A percentile compares a stretch with the other conserved stretches of the same genome.
Conservation (phyloP, 2,113 vertebrate genomes). For the Chloropsis cyanopogon region DNA sequence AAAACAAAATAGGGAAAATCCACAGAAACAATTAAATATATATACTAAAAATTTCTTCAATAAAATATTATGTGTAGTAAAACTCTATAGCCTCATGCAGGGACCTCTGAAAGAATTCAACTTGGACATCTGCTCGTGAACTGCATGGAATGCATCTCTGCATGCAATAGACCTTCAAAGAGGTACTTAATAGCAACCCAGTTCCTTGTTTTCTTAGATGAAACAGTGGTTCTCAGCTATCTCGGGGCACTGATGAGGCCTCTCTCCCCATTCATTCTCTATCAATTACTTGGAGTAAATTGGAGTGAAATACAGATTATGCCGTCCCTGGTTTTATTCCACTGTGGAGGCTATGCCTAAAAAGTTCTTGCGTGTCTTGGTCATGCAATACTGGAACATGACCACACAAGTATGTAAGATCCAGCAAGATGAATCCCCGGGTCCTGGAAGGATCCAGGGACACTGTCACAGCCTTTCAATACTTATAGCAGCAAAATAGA, state of each 20-base stretch:
- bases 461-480: background rate
- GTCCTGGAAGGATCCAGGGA: background rate
- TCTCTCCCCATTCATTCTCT: background rate
- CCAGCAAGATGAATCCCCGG: background rate
- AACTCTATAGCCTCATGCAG: background rate
- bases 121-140: background rate
- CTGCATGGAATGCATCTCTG: background rate
- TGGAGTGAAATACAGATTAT: background rate
- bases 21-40: background rate
- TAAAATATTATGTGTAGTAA: background rate
- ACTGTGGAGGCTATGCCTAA: background rate
- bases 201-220: background rate
- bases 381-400: fast-evolving
- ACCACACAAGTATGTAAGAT: background rate
- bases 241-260: fast-evolving
- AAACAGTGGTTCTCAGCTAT: background rate
- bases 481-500: background rate
- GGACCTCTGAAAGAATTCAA: fast-evolving
- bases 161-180: background rate
- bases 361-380: background rate
- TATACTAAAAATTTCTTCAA: background rate
- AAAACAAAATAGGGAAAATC: background rate
- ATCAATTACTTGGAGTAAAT: background rate
- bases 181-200: fast-evolving
- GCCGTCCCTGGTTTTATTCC: background rate